phyloP scores from a whole-genome alignment of 2,888 invertebrate genomes.

The Cephus runcator region DNA sequence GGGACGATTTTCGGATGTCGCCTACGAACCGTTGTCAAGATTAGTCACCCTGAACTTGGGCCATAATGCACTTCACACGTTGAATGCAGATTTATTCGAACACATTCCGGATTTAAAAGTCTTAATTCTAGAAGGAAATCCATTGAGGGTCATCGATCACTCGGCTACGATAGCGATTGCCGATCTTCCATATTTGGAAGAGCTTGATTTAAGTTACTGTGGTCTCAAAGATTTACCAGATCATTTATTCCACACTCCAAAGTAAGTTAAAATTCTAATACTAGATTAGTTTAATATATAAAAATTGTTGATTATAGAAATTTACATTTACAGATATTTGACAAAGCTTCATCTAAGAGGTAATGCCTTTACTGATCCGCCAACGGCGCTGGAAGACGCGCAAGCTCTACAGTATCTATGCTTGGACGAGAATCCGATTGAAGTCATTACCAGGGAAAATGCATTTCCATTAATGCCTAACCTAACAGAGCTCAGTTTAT shows the following conservation, averaged over 20 bases:
- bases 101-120: constrained; percentile 76
- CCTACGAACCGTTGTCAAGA: constrained; percentile 71
- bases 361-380: constrained; percentile 72
- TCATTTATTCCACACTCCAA: constrained; percentile 75
- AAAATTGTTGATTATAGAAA: not conserved
- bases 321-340: constrained; percentile 64
- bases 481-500: constrained; percentile 75
- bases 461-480: constrained; percentile 74
- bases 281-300: not conserved
- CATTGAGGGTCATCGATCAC: constrained; percentile 74
- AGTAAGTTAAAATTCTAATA: constrained; percentile 24
- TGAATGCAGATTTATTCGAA: constrained; percentile 80
- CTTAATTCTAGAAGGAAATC: constrained; percentile 80
- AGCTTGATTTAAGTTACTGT: constrained; percentile 78
- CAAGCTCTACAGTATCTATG: constrained; percentile 72
- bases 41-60: constrained; percentile 75
- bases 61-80: constrained; percentile 76
- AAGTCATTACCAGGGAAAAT: constrained; percentile 66
- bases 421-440: constrained; percentile 78
- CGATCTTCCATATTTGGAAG: constrained; percentile 74
- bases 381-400: constrained; percentile 72
- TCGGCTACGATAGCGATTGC: constrained; percentile 74
- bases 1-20: constrained; percentile 71
- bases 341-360: constrained; percentile 75
- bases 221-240: constrained; percentile 72